Conservation (phyloP, 2,797 vertebrate species). For the Buphagus erythrorhynchus region DNA sequence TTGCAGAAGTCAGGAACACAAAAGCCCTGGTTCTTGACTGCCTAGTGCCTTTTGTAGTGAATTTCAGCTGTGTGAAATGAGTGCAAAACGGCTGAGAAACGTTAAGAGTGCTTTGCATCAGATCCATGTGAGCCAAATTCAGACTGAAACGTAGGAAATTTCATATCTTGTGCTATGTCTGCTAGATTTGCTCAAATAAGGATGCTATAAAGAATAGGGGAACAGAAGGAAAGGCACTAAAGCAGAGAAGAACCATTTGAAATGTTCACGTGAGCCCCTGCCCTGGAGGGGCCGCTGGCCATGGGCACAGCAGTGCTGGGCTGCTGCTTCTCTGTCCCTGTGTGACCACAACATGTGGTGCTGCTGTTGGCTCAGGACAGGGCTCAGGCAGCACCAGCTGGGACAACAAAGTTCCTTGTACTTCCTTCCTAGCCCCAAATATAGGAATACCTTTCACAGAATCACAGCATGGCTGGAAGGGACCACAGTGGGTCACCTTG, state of each 20-base stretch:
- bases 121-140: not conserved
- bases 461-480: not conserved
- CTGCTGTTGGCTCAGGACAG: not conserved
- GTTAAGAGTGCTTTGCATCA: not conserved
- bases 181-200: not conserved
- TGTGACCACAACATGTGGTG: not conserved
- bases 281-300: fast-evolving
- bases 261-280: fast-evolving
- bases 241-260: not conserved
- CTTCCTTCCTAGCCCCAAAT: not conserved
- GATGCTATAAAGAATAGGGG: not conserved
- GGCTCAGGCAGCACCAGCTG: not conserved
- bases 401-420: not conserved
- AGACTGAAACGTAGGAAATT: not conserved
- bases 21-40: conserved; percentile 24
- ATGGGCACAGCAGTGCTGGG: fast-evolving
- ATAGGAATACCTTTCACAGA: not conserved
- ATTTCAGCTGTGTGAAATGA: conserved; percentile 36
- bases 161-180: not conserved
- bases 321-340: not conserved
- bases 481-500: not conserved
- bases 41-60: not conserved
- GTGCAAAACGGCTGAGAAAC: conserved; percentile 11
- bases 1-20: conserved; percentile 34
- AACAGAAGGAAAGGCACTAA: not conserved